Evolutionary conservation across 2,888 invertebrate genomes (phyloP).

Genomic region (Apodemia zela): DNA sequence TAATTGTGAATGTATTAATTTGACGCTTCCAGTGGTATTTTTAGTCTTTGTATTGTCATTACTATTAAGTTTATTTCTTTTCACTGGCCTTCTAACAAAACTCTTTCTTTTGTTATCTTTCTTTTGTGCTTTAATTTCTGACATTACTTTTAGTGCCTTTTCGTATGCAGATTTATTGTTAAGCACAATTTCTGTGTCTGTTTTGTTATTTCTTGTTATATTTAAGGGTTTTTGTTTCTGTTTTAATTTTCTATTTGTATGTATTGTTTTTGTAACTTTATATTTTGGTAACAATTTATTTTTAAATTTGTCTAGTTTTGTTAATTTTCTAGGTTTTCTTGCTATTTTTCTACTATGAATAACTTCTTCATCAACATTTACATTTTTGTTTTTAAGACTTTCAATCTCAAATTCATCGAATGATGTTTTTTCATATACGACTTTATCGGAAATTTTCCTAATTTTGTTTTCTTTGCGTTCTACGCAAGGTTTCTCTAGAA

Average conservation of each 20-base stretch:
- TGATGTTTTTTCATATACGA: not conserved
- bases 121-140: conserved; percentile 46
- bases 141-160: conserved; percentile 56
- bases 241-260: conserved; percentile 31
- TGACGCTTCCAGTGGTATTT: not conserved
- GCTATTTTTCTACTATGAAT: conserved; percentile 23
- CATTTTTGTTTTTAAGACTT: conserved; percentile 4
- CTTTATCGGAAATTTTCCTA: not conserved
- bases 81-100: conserved; percentile 15
- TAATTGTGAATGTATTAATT: not conserved
- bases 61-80: conserved; percentile 1
- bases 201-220: conserved; percentile 29
- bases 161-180: conserved; percentile 54
- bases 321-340: conserved; percentile 42
- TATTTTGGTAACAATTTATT: conserved; percentile 48
- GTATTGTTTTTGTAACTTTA: conserved; percentile 46
- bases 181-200: conserved; percentile 36
- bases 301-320: conserved; percentile 51
- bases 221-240: conserved; percentile 35
- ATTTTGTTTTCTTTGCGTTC: not conserved
- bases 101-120: conserved; percentile 23
- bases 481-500: not conserved
- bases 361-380: conserved; percentile 15
- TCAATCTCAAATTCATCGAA: not conserved
- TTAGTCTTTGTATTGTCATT: conserved; percentile 17